phyloP scores from a whole-genome alignment of 1,140 invertebrate genomes.

The Drosophila nannoptera region DNA sequence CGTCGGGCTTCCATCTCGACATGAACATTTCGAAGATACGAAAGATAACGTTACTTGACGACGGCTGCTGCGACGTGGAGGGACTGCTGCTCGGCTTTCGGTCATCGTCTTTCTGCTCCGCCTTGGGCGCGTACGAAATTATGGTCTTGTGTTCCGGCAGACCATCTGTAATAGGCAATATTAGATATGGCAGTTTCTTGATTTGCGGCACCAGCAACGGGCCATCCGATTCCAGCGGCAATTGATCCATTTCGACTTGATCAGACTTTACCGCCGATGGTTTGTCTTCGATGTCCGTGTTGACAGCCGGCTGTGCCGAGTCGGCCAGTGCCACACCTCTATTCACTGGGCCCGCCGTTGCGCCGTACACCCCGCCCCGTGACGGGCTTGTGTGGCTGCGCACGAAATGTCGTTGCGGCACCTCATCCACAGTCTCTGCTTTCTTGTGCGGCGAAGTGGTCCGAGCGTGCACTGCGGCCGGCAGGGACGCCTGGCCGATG shows the following conservation, averaged over 20 bases:
- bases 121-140: neutral
- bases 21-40: neutral
- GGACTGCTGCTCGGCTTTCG: neutral
- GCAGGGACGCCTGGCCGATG: neutral
- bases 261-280: too few relatives aligned
- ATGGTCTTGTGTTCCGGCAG: neutral
- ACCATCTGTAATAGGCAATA: neutral
- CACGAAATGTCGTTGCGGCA: neutral
- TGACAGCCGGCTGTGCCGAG: too few relatives aligned
- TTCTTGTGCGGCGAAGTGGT: neutral
- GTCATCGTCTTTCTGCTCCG: neutral
- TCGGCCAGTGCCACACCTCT: too few relatives aligned
- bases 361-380: too few relatives aligned
- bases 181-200: slow-evolving; percentile 1
- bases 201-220: neutral
- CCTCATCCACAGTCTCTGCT: neutral
- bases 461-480: neutral
- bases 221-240: neutral
- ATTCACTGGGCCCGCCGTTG: too few relatives aligned
- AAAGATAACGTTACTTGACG: too few relatives aligned
- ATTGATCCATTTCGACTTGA: neutral
- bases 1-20: neutral
- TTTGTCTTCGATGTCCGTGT: too few relatives aligned
- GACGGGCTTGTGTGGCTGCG: too few relatives aligned
- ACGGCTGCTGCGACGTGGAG: too few relatives aligned